Evolutionary conservation across 2,888 invertebrate genomes (phyloP).

Genomic region (Cryptocephalus moraei): DNA sequence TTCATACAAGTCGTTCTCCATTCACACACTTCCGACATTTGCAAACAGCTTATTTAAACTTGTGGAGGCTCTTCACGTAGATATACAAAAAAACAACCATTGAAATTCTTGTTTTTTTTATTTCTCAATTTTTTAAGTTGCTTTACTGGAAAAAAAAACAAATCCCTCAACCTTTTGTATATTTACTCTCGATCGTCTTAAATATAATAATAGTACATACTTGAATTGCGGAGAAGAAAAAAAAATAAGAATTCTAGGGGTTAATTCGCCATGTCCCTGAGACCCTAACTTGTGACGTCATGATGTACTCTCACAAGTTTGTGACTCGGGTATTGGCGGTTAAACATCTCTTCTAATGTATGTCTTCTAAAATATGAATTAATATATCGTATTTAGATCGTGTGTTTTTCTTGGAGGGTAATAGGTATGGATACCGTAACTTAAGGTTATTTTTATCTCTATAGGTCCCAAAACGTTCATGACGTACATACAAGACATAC

Average conservation of each 20-base stretch:
- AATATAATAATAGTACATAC: slow-evolving; percentile 1
- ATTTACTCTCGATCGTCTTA: slow-evolving; percentile 8
- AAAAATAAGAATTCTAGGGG: slow-evolving; percentile 15
- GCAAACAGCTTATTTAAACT: too few relatives aligned
- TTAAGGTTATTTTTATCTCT: too few relatives aligned
- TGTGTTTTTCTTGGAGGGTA: too few relatives aligned
- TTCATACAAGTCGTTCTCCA: too few relatives aligned
- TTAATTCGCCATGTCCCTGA: slow-evolving; percentile 61
- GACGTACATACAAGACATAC: too few relatives aligned
- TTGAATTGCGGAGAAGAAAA: slow-evolving; percentile 7
- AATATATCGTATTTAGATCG: too few relatives aligned
- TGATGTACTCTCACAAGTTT: slow-evolving; percentile 56
- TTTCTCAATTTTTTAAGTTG: slow-evolving; percentile 5
- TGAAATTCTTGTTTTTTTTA: slow-evolving; percentile 16
- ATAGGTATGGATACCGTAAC: too few relatives aligned
- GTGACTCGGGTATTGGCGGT: slow-evolving; percentile 61
- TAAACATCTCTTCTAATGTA: slow-evolving; percentile 13
- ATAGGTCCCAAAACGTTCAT: too few relatives aligned
- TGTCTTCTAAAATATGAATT: too few relatives aligned
- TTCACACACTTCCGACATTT: too few relatives aligned
- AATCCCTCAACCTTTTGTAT: slow-evolving; percentile 9
- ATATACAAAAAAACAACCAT: slow-evolving; percentile 14
- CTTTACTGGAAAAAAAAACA: neutral
- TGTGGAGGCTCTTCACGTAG: slow-evolving; percentile 4
- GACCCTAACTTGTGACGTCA: slow-evolving; percentile 68